These are phyloP conservation scores for Drosophila bocki DNA, from an alignment of 1,140 invertebrate species.

Conservation along the genomic window DNA sequence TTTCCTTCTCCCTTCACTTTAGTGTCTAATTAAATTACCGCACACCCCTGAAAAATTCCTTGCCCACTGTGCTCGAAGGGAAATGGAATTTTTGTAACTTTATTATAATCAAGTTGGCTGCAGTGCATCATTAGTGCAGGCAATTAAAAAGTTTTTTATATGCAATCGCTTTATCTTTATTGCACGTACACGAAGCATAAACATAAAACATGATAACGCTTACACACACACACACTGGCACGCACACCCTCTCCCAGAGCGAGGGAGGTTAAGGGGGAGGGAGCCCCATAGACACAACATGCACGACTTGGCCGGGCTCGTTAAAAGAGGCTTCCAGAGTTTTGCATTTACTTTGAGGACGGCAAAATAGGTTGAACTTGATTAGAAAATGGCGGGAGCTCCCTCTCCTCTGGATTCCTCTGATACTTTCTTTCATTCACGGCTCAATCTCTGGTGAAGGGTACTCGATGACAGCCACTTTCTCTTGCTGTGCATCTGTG, in stretches of 20 bases:
- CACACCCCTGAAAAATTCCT: background rate
- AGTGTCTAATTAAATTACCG: background rate
- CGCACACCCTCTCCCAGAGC: background rate
- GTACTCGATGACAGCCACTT: constrained; percentile 5
- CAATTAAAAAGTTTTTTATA: constrained; percentile 84
- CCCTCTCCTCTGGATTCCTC: no score
- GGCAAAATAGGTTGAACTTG: constrained; percentile 42
- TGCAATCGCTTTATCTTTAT: constrained; percentile 81
- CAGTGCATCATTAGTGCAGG: constrained; percentile 83
- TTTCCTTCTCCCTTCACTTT: background rate
- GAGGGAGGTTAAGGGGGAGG: background rate
- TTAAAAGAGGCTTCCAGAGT: constrained; percentile 47
- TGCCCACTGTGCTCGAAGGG: constrained; percentile 36
- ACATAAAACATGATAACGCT: constrained; percentile 79
- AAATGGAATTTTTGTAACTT: constrained; percentile 57
- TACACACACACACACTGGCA: constrained; percentile 10
- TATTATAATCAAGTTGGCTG: constrained; percentile 80
- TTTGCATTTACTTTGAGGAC: constrained; percentile 53
- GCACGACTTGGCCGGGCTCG: constrained; percentile 40
- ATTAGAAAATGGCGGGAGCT: constrained; percentile 41
- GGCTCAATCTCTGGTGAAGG: constrained; percentile 45
- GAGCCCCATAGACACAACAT: constrained; percentile 31
- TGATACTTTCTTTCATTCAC: constrained; percentile 17
- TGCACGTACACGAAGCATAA: constrained; percentile 79
- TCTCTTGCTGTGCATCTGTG: constrained; percentile 2